A percentile compares a stretch with the other conserved stretches of the same genome.
These are phyloP conservation scores for Thalassarche chlororhynchos DNA, from an alignment of 2,113 vertebrate genomes.

Conservation along the genomic window DNA sequence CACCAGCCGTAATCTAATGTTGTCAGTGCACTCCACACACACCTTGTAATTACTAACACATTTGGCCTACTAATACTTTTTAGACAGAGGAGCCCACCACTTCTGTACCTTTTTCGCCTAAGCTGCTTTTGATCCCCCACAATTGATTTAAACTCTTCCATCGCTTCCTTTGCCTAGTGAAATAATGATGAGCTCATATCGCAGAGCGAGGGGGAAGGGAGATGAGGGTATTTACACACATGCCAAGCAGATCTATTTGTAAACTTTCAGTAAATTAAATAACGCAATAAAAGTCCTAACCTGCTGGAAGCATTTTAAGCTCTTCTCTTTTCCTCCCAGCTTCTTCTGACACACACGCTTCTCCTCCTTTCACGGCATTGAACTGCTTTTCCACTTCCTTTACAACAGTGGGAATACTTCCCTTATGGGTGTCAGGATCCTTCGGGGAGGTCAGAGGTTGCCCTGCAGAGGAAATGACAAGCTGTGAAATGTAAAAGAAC, in stretches of 20 bases:
- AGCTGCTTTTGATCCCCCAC: constrained; percentile 59
- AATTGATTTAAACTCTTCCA: constrained; percentile 55
- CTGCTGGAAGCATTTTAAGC: constrained; percentile 86
- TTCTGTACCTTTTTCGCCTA: constrained; percentile 16
- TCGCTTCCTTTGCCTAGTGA: constrained; percentile 34
- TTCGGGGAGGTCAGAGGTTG: constrained; percentile 92
- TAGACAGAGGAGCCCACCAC: neutral
- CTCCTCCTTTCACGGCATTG: constrained; percentile 76
- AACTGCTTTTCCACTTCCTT: constrained; percentile 83
- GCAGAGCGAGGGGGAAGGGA: neutral
- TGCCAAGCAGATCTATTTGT: neutral
- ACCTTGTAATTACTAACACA: constrained; percentile 74
- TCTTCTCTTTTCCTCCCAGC: constrained; percentile 74
- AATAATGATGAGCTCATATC: constrained; percentile 30
- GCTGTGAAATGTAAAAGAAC: constrained; percentile 99
- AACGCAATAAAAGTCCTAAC: constrained; percentile 53
- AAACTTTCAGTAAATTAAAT: constrained; percentile 6
- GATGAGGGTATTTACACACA: neutral
- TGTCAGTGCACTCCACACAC: constrained; percentile 61
- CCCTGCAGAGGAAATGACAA: constrained; percentile 97
- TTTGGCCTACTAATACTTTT: neutral
- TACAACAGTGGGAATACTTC: constrained; percentile 90
- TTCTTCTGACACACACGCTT: constrained; percentile 71
- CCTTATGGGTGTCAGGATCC: constrained; percentile 90
- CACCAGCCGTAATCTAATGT: constrained; percentile 49